Conservation (phyloP, 2,888 invertebrate species). For the Agriotes lineatus region DNA sequence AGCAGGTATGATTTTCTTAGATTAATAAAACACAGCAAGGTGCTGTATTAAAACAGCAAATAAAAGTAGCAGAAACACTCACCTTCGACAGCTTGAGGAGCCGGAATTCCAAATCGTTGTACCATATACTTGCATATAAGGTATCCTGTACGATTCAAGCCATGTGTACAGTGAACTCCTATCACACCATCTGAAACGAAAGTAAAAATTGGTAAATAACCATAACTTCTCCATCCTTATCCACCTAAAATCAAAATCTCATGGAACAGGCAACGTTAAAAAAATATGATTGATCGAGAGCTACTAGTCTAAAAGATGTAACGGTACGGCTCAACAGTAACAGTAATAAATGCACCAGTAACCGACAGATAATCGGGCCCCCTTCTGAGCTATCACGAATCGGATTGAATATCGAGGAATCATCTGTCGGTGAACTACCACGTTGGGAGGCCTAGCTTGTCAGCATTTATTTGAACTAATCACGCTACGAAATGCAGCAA, state of each 20-base stretch:
- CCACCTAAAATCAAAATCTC: too few relatives aligned
- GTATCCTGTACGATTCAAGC: conserved; percentile 84
- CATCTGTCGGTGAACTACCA: conserved; percentile 40
- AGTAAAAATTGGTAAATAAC: too few relatives aligned
- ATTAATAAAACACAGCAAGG: too few relatives aligned
- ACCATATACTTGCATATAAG: conserved; percentile 81
- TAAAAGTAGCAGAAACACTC: conserved; percentile 55
- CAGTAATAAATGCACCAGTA: conserved; percentile 57
- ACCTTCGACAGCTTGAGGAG: conserved; percentile 72
- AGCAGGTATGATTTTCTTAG: too few relatives aligned
- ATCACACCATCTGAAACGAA: conserved; percentile 73
- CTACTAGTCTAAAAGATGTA: background rate
- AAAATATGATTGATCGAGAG: conserved; percentile 1
- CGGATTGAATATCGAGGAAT: conserved; percentile 50
- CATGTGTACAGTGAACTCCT: conserved; percentile 87
- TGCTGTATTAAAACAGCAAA: background rate
- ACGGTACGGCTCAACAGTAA: conserved; percentile 43
- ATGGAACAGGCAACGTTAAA: too few relatives aligned
- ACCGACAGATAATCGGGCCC: conserved; percentile 57
- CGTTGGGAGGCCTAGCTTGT: conserved; percentile 36
- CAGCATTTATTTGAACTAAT: conserved; percentile 33
- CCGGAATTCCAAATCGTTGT: conserved; percentile 55
- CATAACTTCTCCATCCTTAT: too few relatives aligned
- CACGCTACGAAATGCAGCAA: conserved; percentile 12
- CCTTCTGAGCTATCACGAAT: conserved; percentile 56